phyloP scores from a whole-genome alignment of 1,140 invertebrate genomes.

The Hyles euphorbiae region DNA sequence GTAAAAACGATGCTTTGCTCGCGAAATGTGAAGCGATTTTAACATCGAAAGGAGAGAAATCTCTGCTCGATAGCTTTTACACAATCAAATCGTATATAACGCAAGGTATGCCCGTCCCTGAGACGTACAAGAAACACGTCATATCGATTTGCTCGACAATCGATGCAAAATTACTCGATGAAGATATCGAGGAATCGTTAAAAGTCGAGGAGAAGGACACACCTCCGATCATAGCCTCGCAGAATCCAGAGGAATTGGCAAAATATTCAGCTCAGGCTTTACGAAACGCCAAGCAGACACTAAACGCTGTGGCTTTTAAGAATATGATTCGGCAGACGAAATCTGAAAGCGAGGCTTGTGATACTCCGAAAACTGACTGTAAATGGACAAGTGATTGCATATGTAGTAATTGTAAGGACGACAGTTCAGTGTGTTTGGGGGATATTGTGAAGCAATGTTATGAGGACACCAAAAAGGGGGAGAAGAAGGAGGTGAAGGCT shows the following conservation, averaged over 20 bases:
- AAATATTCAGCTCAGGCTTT: constrained; percentile 65
- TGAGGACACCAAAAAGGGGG: constrained; percentile 26
- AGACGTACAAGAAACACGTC: constrained; percentile 58
- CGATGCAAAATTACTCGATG: constrained; percentile 53
- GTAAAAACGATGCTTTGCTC: constrained; percentile 42
- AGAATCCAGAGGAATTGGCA: constrained; percentile 54
- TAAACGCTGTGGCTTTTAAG: constrained; percentile 59
- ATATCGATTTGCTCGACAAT: constrained; percentile 58
- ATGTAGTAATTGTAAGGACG: constrained; percentile 46
- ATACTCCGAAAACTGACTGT: constrained; percentile 54
- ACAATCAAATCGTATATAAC: constrained; percentile 62
- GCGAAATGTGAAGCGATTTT: constrained; percentile 59
- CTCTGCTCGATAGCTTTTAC: constrained; percentile 57
- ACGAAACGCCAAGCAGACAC: constrained; percentile 53
- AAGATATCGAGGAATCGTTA: constrained; percentile 49
- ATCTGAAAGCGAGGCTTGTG: constrained; percentile 52
- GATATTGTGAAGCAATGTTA: constrained; percentile 50
- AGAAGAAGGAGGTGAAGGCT: constrained; percentile 33
- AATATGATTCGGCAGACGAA: constrained; percentile 49
- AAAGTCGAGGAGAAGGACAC: constrained; percentile 31
- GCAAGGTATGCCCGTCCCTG: constrained; percentile 52
- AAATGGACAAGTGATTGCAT: constrained; percentile 64
- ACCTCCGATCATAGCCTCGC: constrained; percentile 9
- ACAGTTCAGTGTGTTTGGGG: constrained; percentile 36
- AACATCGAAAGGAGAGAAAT: constrained; percentile 57